Percentiles rank a stretch among this genome's conserved stretches.
phyloP scores from a whole-genome alignment of 2,797 vertebrate genomes.

The Botia kubotai region DNA sequence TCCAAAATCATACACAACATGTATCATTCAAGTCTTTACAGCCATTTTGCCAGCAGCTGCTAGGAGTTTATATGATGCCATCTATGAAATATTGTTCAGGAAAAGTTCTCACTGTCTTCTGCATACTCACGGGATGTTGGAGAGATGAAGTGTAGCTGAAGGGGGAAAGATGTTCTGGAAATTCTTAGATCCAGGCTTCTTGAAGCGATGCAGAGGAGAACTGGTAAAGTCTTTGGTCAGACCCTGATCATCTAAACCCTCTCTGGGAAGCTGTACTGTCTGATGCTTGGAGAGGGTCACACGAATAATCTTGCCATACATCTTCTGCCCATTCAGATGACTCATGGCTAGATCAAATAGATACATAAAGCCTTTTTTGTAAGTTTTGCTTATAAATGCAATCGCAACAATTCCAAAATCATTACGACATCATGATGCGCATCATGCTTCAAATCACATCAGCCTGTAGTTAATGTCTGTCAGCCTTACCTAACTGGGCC shows the following conservation, averaged over 20 bases:
- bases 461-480: not conserved
- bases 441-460: not conserved
- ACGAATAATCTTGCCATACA: conserved; percentile 97
- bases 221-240: conserved; percentile 98
- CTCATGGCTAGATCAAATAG: conserved; percentile 87
- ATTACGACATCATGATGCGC: not conserved
- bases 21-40: not conserved
- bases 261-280: conserved; percentile 94
- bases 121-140: conserved; percentile 89
- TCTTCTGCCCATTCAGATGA: conserved; percentile 97
- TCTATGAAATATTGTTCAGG: not conserved
- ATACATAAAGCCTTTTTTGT: not conserved
- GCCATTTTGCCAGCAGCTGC: not conserved
- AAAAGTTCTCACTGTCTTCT: conserved; percentile 5
- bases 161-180: conserved; percentile 99
- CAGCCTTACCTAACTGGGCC: conserved; percentile 90
- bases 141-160: conserved; percentile 95
- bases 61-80: not conserved
- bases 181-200: conserved; percentile 98
- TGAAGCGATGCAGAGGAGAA: conserved; percentile 96
- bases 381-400: not conserved
- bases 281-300: conserved; percentile 98
- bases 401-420: not conserved
- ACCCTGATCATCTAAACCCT: conserved; percentile 96
- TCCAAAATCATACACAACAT: not conserved